These are phyloP conservation scores for Agrochola lychnidis DNA, from an alignment of 2,888 invertebrate species.

Conservation along the genomic window DNA sequence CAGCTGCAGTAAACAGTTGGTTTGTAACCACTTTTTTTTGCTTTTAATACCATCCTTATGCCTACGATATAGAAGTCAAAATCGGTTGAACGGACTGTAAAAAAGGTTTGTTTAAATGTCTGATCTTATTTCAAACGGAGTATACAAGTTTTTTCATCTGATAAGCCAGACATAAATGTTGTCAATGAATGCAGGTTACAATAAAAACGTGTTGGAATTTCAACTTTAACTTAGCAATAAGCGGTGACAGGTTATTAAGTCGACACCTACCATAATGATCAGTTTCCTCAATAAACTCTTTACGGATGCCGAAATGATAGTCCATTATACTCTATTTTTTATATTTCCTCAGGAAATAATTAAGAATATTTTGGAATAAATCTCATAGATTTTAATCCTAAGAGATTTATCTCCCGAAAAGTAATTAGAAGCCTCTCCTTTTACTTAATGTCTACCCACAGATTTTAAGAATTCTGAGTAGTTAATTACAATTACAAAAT, in stretches of 20 bases:
- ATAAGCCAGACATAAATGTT: constrained; percentile 26
- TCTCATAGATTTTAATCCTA: constrained; percentile 45
- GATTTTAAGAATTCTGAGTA: constrained; percentile 47
- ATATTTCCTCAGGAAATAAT: constrained; percentile 48
- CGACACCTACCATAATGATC: constrained; percentile 46
- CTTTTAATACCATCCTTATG: no score
- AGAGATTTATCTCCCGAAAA: constrained; percentile 58
- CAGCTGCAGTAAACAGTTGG: no score
- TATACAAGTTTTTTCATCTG: constrained; percentile 23
- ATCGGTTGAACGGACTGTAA: no score
- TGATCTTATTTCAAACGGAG: no score
- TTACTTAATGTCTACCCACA: constrained; percentile 42
- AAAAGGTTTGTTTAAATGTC: no score
- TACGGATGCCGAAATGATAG: constrained; percentile 41
- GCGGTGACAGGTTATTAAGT: constrained; percentile 46
- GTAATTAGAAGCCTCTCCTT: constrained; percentile 53
- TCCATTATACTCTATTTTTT: constrained; percentile 25
- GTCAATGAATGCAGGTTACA: constrained; percentile 36
- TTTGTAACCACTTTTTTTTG: no score
- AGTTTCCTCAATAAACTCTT: constrained; percentile 50
- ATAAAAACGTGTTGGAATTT: constrained; percentile 48
- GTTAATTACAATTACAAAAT: constrained; percentile 47
- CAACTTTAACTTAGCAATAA: constrained; percentile 46
- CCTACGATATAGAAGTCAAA: no score
- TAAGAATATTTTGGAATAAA: constrained; percentile 44